These are phyloP conservation scores for Myripristis jacobus DNA, from an alignment of 2,797 vertebrate species.

Conservation along the genomic window DNA sequence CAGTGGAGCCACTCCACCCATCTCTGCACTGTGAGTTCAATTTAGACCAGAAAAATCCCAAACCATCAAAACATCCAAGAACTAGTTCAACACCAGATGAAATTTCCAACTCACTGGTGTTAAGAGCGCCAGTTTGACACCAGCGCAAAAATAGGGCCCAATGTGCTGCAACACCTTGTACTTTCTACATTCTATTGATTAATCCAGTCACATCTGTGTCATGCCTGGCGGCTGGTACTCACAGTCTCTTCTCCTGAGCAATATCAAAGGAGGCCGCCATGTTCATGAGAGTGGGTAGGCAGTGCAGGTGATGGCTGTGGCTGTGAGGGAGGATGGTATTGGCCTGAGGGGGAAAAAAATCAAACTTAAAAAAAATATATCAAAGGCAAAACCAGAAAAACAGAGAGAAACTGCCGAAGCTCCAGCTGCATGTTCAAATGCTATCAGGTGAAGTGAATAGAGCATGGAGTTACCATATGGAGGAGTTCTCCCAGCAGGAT, in stretches of 20 bases:
- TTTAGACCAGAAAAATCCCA: too few species aligned
- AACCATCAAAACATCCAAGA: too few species aligned
- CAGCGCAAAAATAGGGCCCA: too few species aligned
- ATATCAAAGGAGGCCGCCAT: slow-evolving; percentile 92
- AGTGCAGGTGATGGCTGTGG: slow-evolving; percentile 91
- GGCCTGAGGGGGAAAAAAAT: slow-evolving; percentile 74
- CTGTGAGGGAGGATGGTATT: slow-evolving; percentile 91
- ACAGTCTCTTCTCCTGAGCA: slow-evolving; percentile 87
- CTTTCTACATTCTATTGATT: too few species aligned
- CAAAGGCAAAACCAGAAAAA: neutral
- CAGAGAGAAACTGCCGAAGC: neutral
- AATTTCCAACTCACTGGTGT: too few species aligned
- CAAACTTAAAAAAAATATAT: neutral
- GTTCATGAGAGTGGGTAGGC: slow-evolving; percentile 90
- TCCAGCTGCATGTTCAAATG: too few species aligned
- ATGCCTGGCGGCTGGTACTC: slow-evolving; percentile 65
- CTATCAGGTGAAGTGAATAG: neutral
- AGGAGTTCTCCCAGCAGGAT: slow-evolving; percentile 90
- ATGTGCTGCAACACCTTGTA: too few species aligned
- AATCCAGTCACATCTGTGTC: neutral
- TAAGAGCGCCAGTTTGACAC: too few species aligned
- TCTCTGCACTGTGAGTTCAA: too few species aligned
- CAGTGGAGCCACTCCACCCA: too few species aligned
- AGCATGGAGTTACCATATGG: slow-evolving; percentile 84
- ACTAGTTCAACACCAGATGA: too few species aligned